A percentile compares a stretch with the other conserved stretches of the same genome.
phyloP scores from a whole-genome alignment of 2,797 vertebrate species.

The Cyprinella venusta region DNA sequence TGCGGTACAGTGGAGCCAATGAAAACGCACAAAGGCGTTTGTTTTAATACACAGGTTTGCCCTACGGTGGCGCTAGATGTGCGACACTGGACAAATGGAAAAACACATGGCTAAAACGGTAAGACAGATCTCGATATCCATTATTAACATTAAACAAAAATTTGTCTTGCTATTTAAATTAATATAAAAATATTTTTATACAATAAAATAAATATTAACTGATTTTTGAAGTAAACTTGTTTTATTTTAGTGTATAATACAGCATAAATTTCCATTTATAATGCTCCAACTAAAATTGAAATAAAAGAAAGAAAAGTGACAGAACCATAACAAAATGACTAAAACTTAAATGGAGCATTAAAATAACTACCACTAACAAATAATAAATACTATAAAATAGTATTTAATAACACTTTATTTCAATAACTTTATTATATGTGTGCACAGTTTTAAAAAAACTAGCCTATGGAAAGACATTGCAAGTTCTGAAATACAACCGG shows the following conservation, averaged over 20 bases:
- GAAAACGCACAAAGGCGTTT: not conserved
- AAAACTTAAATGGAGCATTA: not conserved
- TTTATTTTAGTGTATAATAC: not conserved
- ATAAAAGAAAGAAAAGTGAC: not conserved
- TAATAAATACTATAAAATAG: not conserved
- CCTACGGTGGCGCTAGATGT: not conserved
- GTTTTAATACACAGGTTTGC: not conserved
- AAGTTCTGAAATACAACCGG: not conserved
- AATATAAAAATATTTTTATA: not conserved
- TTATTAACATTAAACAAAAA: no score
- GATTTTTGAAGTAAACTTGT: no score
- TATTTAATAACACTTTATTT: conserved; percentile 9
- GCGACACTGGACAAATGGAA: not conserved
- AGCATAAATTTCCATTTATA: not conserved
- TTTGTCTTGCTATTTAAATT: no score
- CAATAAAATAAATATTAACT: not conserved
- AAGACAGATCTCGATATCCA: not conserved
- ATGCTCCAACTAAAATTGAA: not conserved
- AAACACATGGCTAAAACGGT: not conserved
- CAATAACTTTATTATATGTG: not conserved
- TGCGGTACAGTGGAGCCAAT: conserved; percentile 44
- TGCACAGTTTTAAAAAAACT: not conserved
- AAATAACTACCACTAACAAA: not conserved
- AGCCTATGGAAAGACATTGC: not conserved
- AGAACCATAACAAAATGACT: not conserved